A percentile compares a stretch with the other conserved stretches of the same genome.
phyloP scores from a whole-genome alignment of 2,888 invertebrate genomes.

The Eretmocerus hayati region DNA sequence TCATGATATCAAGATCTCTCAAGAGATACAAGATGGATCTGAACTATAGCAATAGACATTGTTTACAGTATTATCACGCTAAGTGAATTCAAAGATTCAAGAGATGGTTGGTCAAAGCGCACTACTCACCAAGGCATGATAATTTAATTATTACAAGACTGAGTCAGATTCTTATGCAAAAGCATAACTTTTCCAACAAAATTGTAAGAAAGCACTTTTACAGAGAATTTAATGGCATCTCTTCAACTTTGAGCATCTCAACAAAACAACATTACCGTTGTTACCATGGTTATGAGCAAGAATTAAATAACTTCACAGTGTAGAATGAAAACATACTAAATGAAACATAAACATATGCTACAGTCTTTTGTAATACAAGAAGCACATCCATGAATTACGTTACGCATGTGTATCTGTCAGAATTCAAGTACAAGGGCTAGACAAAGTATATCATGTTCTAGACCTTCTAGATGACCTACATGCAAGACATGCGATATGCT shows the following conservation, averaged over 20 bases:
- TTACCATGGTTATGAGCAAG: conserved; percentile 15
- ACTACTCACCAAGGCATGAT: conserved; percentile 37
- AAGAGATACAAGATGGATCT: no score
- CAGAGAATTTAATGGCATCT: conserved; percentile 12
- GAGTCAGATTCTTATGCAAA: conserved; percentile 2
- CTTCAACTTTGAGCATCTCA: neutral
- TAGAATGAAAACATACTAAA: neutral
- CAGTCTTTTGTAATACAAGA: conserved; percentile 15
- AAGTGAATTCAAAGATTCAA: no score
- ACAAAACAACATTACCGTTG: conserved; percentile 2
- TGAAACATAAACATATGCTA: conserved; percentile 2
- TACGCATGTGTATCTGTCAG: conserved; percentile 10
- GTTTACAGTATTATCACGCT: no score
- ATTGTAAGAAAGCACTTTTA: neutral
- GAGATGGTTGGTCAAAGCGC: no score
- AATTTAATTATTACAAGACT: conserved; percentile 13
- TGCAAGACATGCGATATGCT: conserved; percentile 32
- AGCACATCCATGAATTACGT: conserved; percentile 7
- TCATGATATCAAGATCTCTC: no score
- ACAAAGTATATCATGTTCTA: conserved; percentile 18
- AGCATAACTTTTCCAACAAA: no score
- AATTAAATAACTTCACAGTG: conserved; percentile 5
- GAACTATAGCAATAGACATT: no score
- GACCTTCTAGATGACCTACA: conserved; percentile 28
- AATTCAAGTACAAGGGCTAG: conserved; percentile 17